These are phyloP conservation scores for Apodemia zela DNA, from an alignment of 2,888 invertebrate genomes.

Conservation along the genomic window DNA sequence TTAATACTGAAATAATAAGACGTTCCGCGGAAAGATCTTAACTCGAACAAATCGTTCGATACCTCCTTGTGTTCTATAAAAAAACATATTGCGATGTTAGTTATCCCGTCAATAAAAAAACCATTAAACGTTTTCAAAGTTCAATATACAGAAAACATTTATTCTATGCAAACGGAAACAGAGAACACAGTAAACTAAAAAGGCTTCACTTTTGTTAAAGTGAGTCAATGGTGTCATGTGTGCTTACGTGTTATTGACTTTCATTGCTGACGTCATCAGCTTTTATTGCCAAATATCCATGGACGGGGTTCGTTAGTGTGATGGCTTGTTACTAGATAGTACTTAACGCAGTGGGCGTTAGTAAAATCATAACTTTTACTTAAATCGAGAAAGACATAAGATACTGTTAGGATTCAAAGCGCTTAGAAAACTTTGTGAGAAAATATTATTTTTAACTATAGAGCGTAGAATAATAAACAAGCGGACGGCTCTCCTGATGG, in stretches of 20 bases:
- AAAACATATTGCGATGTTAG: too few relatives aligned
- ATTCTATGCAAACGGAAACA: neutral
- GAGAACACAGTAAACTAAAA: neutral
- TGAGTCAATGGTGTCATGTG: neutral
- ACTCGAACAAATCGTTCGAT: too few relatives aligned
- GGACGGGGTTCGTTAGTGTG: neutral
- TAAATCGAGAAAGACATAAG: neutral
- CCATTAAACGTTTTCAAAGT: neutral
- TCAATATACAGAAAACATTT: neutral
- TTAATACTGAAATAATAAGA: too few relatives aligned
- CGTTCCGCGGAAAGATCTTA: too few relatives aligned
- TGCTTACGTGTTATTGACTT: neutral
- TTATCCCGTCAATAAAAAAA: too few relatives aligned
- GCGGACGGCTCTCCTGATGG: too few relatives aligned
- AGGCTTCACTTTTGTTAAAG: neutral
- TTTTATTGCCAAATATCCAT: constrained; percentile 3
- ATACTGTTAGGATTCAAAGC: too few relatives aligned
- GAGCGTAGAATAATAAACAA: too few relatives aligned
- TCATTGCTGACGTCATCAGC: constrained; percentile 7
- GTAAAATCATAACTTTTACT: neutral
- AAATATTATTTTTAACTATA: too few relatives aligned
- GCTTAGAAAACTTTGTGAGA: too few relatives aligned
- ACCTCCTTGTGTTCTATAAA: too few relatives aligned
- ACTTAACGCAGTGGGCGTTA: neutral
- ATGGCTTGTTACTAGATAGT: constrained; percentile 3